A percentile compares a stretch with the other conserved stretches of the same genome.
These are phyloP conservation scores for Balaeniceps rex DNA, from an alignment of 2,113 vertebrate genomes.

Conservation along the genomic window DNA sequence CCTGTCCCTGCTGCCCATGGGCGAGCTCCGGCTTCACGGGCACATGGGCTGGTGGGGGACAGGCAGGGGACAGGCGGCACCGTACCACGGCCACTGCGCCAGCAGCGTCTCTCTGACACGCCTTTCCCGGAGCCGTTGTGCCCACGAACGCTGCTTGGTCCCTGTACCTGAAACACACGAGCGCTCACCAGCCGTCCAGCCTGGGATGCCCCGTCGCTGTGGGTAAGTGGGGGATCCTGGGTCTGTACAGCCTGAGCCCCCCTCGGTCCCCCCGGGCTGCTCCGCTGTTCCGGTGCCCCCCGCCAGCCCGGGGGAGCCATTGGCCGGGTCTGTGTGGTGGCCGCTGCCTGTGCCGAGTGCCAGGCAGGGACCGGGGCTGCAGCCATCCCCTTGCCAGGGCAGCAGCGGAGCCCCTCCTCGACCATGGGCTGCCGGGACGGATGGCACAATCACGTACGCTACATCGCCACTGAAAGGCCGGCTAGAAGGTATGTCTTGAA, in stretches of 20 bases:
- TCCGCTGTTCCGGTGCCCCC: too few species aligned
- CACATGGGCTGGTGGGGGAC: neutral
- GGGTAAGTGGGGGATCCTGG: neutral
- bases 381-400: neutral
- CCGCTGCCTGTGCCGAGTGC: neutral
- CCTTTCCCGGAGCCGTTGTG: neutral
- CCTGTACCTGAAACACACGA: slow-evolving; percentile 45
- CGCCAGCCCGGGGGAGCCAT: neutral
- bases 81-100: slow-evolving; percentile 38
- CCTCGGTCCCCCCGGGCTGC: neutral
- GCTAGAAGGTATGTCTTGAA: neutral
- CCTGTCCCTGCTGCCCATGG: neutral
- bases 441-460: accelerated
- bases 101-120: slow-evolving; percentile 10
- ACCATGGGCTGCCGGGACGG: neutral
- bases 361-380: neutral
- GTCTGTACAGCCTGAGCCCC: neutral
- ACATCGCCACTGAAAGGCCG: accelerated
- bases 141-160: neutral
- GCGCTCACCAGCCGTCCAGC: neutral
- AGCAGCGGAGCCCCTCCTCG: neutral
- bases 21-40: neutral
- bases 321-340: accelerated
- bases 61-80: neutral
- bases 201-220: neutral